Percentiles rank a stretch among this genome's conserved stretches.
Evolutionary conservation across 2,113 vertebrate genomes (phyloP).

Genomic region (Nothocercus nigrocapillus): DNA sequence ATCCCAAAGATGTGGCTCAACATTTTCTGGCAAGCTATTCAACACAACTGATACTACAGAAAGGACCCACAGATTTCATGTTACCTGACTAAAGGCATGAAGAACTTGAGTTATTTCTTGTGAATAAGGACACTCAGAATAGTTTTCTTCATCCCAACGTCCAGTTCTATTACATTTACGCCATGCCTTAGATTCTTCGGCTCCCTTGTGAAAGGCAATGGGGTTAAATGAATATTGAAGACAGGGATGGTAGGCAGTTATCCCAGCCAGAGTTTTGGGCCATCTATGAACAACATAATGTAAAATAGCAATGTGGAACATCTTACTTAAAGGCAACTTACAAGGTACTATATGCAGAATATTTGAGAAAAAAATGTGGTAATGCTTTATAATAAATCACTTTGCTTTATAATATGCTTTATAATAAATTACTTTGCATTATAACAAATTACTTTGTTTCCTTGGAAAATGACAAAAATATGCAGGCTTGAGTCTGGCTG

Average conservation of each 20-base stretch:
- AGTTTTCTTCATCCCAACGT: conserved; percentile 88
- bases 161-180: conserved; percentile 86
- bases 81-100: conserved; percentile 89
- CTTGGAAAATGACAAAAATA: not conserved
- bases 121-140: conserved; percentile 88
- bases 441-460: not conserved
- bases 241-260: conserved; percentile 85
- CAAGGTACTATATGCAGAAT: not conserved
- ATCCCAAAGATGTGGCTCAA: not conserved
- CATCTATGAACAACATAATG: conserved; percentile 78
- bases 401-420: not conserved
- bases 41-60: not conserved
- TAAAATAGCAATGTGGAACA: not conserved
- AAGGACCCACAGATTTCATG: not conserved
- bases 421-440: not conserved
- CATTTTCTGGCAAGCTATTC: not conserved
- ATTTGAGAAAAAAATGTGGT: not conserved
- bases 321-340: not conserved
- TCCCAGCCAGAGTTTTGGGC: conserved; percentile 89
- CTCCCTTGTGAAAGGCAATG: conserved; percentile 25
- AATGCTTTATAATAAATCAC: not conserved
- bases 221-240: conserved; percentile 77
- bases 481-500: not conserved
- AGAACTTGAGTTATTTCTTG: conserved; percentile 88
- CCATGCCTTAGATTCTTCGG: conserved; percentile 85